Base-by-base conservation (phyloP, 1,140 invertebrate genomes). In the Mesaphorura yosii region DNA sequence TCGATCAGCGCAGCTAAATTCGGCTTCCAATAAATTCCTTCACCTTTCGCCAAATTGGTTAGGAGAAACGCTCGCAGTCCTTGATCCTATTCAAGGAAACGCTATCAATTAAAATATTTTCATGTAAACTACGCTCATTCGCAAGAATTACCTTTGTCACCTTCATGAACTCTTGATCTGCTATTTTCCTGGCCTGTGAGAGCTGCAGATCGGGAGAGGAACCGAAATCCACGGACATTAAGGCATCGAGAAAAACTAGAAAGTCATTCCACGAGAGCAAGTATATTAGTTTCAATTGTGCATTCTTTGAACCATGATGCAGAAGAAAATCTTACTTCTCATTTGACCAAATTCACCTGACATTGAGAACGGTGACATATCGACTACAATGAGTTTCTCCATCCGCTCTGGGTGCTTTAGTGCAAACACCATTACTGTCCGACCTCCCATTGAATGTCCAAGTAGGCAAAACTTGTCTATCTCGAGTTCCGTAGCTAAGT, bases 391-490 rank as follows among this genome's bases (percentile, higher is more conserved):
- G 22, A 91, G 67, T 60, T 81, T 84, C 19, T 88, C 80, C 2
- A 91, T 75, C 19, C 84, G 56, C 45, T 84, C 73, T 31, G 88
- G 83, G 70, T 82, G 74, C 63, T 70, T 74, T 15, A 92, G 67
- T 31, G 88, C 81, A 25, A 83, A 72, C 25, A 74, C 74, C 88
- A 94, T 93, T 40, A 81, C 79, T 2, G 82, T 73, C 49, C 86
- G 78, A 15, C 88, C 91, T 17, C 90, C 90, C 84, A 94, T 91
- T 53, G 87, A 88, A 64, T 95, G 88, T 0, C 90, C 90, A 55
- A 95, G 68, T 4, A 92, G 62, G 53, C 78, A 71, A 17, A 78
- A 75, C 68, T 78, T 80, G 0, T 73, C 55, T 5, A 86, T 71
- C 0, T 71, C 65, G 40, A 86, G 67, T 45, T 77, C 74, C 31